Conservation (phyloP, 1,140 invertebrate genomes). For the Nebria ingens region DNA sequence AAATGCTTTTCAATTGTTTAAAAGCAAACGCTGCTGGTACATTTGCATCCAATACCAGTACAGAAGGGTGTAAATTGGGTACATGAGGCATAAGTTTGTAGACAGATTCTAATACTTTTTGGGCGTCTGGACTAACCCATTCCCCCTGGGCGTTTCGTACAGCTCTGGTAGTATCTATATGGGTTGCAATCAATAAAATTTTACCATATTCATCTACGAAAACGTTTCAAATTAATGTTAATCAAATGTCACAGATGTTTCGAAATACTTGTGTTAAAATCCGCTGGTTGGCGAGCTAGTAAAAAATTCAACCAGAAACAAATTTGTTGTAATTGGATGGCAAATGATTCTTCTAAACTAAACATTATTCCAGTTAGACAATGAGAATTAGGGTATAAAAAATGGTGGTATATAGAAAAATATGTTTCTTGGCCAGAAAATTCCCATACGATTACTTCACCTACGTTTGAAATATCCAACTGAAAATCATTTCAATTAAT, state of each 20-base stretch:
- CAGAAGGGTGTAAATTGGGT: conserved; percentile 25
- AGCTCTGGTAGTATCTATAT: conserved; percentile 47
- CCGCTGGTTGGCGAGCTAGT: conserved; percentile 55
- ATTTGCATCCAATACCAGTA: conserved; percentile 52
- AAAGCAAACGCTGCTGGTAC: conserved; percentile 40
- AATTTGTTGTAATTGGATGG: conserved; percentile 61
- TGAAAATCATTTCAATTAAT: conserved; percentile 22
- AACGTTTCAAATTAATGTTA: conserved; percentile 9
- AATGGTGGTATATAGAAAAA: conserved; percentile 60
- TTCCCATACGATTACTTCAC: conserved; percentile 68
- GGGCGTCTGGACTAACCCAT: conserved; percentile 45
- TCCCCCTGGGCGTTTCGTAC: conserved; percentile 43
- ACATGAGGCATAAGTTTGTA: conserved; percentile 30
- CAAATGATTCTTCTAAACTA: conserved; percentile 58
- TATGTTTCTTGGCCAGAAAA: conserved; percentile 75
- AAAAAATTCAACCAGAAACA: conserved; percentile 75
- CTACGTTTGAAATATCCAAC: conserved; percentile 43
- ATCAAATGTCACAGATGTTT: background rate
- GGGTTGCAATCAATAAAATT: conserved; percentile 55
- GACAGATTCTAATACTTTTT: conserved; percentile 42
- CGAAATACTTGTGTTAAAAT: conserved; percentile 48
- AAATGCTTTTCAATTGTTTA: conserved; percentile 28
- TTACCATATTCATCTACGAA: conserved; percentile 44
- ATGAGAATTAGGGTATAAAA: conserved; percentile 26
- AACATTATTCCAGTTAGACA: conserved; percentile 56